phyloP scores from a whole-genome alignment of 1,140 invertebrate genomes.

The Drosophila parabipectinata region DNA sequence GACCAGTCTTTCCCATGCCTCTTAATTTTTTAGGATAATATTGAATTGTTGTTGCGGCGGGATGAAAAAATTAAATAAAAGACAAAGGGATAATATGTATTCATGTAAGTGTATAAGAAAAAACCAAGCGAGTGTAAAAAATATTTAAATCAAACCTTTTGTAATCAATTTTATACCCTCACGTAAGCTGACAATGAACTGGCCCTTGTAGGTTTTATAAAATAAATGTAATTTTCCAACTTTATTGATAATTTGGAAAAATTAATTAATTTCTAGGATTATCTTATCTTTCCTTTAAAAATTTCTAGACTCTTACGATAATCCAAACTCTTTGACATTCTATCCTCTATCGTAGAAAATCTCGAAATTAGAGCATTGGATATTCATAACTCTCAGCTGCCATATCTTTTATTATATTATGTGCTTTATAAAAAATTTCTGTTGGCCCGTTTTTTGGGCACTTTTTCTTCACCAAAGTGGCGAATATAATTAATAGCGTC shows the following conservation, averaged over 20 bases:
- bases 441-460: background rate
- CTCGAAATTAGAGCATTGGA: background rate
- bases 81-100: conserved; percentile 7
- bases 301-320: background rate
- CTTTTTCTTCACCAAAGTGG: conserved; percentile 29
- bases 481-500: conserved; percentile 69
- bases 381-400: background rate
- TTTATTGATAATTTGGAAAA: background rate
- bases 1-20: conserved; percentile 2
- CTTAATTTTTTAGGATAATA: conserved; percentile 66
- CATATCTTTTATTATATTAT: conserved; percentile 4
- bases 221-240: background rate
- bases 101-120: conserved; percentile 2
- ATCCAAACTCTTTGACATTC: no score
- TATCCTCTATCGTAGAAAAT: no score
- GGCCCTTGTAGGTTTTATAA: no score
- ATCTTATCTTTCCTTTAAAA: background rate
- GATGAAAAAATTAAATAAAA: conserved; percentile 20
- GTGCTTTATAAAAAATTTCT: background rate
- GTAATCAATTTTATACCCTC: conserved; percentile 4
- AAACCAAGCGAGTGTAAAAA: conserved; percentile 21
- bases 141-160: conserved; percentile 10
- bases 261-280: background rate
- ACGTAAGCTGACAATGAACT: background rate
- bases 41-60: conserved; percentile 37